phyloP scores from a whole-genome alignment of 2,113 vertebrate genomes.

The Barnardius zonarius region DNA sequence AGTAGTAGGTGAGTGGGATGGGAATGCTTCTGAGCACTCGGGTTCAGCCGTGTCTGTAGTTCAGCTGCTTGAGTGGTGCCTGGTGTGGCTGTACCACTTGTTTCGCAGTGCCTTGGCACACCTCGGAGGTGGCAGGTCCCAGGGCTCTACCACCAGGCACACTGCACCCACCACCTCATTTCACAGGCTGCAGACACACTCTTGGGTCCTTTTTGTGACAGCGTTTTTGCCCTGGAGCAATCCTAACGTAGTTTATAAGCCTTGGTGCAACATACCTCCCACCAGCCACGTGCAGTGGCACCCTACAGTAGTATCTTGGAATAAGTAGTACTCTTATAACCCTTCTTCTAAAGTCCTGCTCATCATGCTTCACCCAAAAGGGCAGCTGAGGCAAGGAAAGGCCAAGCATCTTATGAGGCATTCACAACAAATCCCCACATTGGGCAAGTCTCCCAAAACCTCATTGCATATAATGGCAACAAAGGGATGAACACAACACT shows the following conservation, averaged over 20 bases:
- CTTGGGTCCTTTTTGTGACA: fast-evolving
- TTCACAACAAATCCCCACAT: not conserved
- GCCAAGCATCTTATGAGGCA: not conserved
- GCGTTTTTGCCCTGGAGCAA: not conserved
- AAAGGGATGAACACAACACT: not conserved
- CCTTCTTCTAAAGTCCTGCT: not conserved
- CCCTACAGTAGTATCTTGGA: not conserved
- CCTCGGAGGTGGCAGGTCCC: not conserved
- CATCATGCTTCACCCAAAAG: not conserved
- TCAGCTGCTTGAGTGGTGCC: not conserved
- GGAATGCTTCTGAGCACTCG: not conserved
- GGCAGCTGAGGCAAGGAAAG: not conserved
- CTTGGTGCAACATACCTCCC: not conserved
- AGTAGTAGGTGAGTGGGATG: fast-evolving
- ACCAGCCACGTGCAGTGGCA: not conserved
- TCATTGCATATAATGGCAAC: not conserved
- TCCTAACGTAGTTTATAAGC: not conserved
- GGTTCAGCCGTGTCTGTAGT: fast-evolving
- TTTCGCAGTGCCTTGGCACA: not conserved
- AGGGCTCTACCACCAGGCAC: not conserved
- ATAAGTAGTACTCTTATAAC: not conserved
- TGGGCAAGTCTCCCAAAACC: not conserved
- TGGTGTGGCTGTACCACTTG: fast-evolving
- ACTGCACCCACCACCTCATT: not conserved
- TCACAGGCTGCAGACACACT: not conserved